Evolutionary conservation across 1,140 invertebrate species (phyloP).

Genomic region (Lordiphosa clarofinis): DNA sequence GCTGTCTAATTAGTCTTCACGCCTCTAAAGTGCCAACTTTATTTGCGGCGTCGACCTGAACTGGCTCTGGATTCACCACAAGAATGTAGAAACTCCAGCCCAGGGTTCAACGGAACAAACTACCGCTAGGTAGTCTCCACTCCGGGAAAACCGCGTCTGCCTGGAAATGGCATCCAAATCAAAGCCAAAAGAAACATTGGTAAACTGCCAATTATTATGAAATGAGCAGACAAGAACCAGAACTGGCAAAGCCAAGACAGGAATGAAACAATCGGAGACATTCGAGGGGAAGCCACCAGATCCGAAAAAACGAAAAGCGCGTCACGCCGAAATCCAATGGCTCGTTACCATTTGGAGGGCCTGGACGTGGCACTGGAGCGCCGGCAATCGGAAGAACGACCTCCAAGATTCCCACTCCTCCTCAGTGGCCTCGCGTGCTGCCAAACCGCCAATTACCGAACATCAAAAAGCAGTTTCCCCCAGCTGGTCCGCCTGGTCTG

Average conservation of each 20-base stretch:
- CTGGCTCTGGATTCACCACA: slow-evolving; percentile 40
- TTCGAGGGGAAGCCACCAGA: slow-evolving; percentile 30
- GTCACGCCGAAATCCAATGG: slow-evolving; percentile 63
- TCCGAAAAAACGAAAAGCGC: slow-evolving; percentile 55
- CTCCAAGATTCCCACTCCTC: slow-evolving; percentile 2
- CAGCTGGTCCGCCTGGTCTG: slow-evolving; percentile 38
- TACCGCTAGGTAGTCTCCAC: slow-evolving; percentile 44
- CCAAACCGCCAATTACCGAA: slow-evolving; percentile 76
- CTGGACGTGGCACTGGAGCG: slow-evolving; percentile 34
- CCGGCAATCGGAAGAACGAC: slow-evolving; percentile 53
- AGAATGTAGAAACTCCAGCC: slow-evolving; percentile 40
- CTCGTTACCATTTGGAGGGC: slow-evolving; percentile 65
- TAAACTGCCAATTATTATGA: slow-evolving; percentile 77
- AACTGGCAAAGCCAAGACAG: slow-evolving; percentile 4
- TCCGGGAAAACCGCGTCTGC: slow-evolving; percentile 32
- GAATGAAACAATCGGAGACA: slow-evolving; percentile 33
- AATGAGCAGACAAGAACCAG: slow-evolving; percentile 59
- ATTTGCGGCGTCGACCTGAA: slow-evolving; percentile 56
- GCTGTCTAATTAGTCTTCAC: slow-evolving; percentile 70
- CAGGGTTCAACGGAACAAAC: slow-evolving; percentile 62
- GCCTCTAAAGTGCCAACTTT: slow-evolving; percentile 64
- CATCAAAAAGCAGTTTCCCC: slow-evolving; percentile 74
- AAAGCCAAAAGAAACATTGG: slow-evolving; percentile 71
- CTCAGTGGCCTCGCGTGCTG: slow-evolving; percentile 60
- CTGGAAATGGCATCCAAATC: slow-evolving; percentile 57